Base-by-base conservation (phyloP, 2,888 invertebrate genomes). In the Chymomyza amoena region DNA sequence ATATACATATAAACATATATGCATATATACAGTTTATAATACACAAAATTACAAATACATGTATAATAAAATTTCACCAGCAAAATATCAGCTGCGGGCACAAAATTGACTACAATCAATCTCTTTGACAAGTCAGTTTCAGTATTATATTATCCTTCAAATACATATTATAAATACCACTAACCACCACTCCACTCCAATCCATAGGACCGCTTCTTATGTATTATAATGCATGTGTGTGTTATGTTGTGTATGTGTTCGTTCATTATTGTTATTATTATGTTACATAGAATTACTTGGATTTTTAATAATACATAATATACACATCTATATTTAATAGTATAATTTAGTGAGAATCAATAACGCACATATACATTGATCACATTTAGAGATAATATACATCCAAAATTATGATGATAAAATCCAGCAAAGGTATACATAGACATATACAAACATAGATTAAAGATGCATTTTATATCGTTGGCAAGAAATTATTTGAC, bases 81-180 rank as follows among this genome's bases (percentile, higher is more conserved):
- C 10, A 18, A 54, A 54, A 54, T 54, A 54, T 54, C 73, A 70
- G 69, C 78, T 70, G 73, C 65, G 76, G 61, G 72, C 75, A 70
- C 66, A 69, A 77, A 72, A 75, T 64, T 20, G 54, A 18, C 54
- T 54, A 54, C 54, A 54, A 54, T n/a, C n/a, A n/a, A n/a, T 9
- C 18, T 45, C 4, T 13, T 45, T 13, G 13, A 45, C 13, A 45
- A 4, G 13, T 45, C 39, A 45, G 39, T 10, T 10, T 45, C 39
- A 10, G 39, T 45, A 13, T 45, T n/a, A n/a, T n/a, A n/a, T n/a
- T 10, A 13, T 45, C 39, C 39, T 10, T 13, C 39, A 45, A 45
- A 45, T 45, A 45, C 39, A n/a, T n/a, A n/a, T n/a, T 45, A 45
- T 2, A 7, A 32, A 32, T 7, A 7, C 32, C 32, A 32, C 6